Evolutionary conservation across 2,888 invertebrate species (phyloP).

Genomic region (Thalpophila matura): DNA sequence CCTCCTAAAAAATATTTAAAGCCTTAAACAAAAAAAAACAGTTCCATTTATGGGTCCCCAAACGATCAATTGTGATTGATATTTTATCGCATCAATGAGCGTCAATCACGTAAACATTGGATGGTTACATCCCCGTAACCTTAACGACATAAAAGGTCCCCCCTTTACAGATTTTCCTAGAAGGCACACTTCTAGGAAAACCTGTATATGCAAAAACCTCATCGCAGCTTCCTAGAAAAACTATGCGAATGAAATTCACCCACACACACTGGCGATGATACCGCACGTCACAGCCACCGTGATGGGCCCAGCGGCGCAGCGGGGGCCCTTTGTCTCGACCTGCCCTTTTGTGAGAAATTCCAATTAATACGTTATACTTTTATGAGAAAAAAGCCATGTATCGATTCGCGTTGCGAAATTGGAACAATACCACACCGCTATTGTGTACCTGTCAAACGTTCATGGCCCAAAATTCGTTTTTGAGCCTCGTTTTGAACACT

Average conservation of each 20-base stretch:
- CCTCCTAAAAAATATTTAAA: too few species aligned
- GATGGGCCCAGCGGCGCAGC: constrained; percentile 61
- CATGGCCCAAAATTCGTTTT: constrained; percentile 26
- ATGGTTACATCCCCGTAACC: too few species aligned
- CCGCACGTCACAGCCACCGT: constrained; percentile 69
- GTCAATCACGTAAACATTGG: too few species aligned
- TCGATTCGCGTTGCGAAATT: constrained; percentile 69
- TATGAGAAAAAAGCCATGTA: constrained; percentile 63
- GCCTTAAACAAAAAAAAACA: too few species aligned
- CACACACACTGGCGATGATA: constrained; percentile 65
- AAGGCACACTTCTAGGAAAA: too few species aligned
- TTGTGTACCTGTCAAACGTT: constrained; percentile 63
- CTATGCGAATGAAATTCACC: constrained; percentile 66
- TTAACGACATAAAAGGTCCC: too few species aligned
- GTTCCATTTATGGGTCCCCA: too few species aligned
- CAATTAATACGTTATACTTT: constrained; percentile 80
- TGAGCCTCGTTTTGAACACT: constrained; percentile 21
- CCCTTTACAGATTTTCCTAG: neutral
- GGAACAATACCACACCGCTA: constrained; percentile 70
- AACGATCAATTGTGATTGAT: too few species aligned
- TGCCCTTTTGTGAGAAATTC: constrained; percentile 79
- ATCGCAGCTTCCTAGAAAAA: constrained; percentile 44
- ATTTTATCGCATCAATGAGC: too few species aligned
- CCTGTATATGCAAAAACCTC: constrained; percentile 1
- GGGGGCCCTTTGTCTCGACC: constrained; percentile 72